These are phyloP conservation scores for Aurelia aurita DNA, from an alignment of 30 jellyfish, hydroid and myxozoan species.

Conservation along the genomic window DNA sequence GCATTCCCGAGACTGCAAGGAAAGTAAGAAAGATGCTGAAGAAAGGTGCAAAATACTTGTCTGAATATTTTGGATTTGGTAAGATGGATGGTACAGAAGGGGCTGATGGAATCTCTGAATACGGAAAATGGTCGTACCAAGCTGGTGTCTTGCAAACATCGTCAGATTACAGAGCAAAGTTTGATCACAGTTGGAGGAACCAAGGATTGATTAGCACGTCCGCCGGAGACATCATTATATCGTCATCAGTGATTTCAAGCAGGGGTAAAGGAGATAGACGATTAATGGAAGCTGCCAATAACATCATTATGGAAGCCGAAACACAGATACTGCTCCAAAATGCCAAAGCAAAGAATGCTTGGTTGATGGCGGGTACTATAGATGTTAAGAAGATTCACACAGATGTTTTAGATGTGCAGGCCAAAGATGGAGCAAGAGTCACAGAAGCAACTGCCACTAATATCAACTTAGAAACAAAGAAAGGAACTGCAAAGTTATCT, in stretches of 20 bases:
- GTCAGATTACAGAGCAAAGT: neutral
- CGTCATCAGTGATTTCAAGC: neutral
- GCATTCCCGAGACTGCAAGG: neutral
- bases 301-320: neutral
- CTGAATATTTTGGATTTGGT: neutral
- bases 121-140: neutral
- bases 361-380: neutral
- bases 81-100: neutral
- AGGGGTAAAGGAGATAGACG: neutral
- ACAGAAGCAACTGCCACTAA: neutral
- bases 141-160: constrained; percentile 2
- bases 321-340: neutral
- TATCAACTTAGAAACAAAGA: neutral
- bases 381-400: neutral
- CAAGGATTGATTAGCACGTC: constrained; percentile 4
- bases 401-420: neutral
- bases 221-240: neutral
- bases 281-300: neutral
- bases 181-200: constrained; percentile 5
- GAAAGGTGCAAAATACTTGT: neutral
- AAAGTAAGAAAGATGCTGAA: neutral
- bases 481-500: neutral
- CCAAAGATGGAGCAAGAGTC: neutral
- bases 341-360: neutral
- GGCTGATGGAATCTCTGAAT: neutral